A percentile compares a stretch with the other conserved stretches of the same genome.
Conservation (phyloP, 1,140 invertebrate genomes). For the Danaus melanippus region DNA sequence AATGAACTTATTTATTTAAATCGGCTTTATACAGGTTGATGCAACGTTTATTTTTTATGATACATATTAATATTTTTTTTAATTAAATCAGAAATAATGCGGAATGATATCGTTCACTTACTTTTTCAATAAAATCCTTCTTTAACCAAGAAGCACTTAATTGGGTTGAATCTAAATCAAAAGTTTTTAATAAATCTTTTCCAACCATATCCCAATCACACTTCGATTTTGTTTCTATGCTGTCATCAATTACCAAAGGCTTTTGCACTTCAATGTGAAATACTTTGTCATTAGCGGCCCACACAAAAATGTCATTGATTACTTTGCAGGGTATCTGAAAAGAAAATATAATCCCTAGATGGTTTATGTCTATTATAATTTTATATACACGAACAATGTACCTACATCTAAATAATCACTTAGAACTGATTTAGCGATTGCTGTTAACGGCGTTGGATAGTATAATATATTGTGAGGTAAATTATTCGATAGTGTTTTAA, state of each 20-base stretch:
- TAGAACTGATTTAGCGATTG: conserved; percentile 40
- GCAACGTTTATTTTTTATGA: too few species aligned
- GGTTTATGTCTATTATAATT: too few species aligned
- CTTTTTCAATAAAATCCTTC: conserved; percentile 56
- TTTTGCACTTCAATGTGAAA: conserved; percentile 52
- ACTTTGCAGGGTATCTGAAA: conserved; percentile 39
- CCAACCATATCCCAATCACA: conserved; percentile 35
- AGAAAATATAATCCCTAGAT: not conserved
- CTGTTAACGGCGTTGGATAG: conserved; percentile 38
- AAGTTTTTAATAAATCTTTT: conserved; percentile 30
- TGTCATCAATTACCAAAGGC: conserved; percentile 40
- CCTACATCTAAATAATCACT: conserved; percentile 47
- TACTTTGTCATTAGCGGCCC: conserved; percentile 50
- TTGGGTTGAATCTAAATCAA: conserved; percentile 41
- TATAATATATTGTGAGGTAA: conserved; percentile 44
- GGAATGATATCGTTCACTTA: conserved; percentile 11
- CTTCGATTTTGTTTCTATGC: conserved; percentile 8
- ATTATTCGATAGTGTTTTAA: conserved; percentile 40
- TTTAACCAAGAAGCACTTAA: conserved; percentile 53
- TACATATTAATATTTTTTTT: too few species aligned
- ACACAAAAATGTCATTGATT: conserved; percentile 42
- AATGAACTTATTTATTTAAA: too few species aligned
- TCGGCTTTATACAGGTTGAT: too few species aligned
- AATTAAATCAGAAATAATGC: too few species aligned
- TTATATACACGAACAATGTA: not conserved